Evolutionary conservation across 2,888 invertebrate genomes (phyloP).

Genomic region (Thereva nobilitata): DNA sequence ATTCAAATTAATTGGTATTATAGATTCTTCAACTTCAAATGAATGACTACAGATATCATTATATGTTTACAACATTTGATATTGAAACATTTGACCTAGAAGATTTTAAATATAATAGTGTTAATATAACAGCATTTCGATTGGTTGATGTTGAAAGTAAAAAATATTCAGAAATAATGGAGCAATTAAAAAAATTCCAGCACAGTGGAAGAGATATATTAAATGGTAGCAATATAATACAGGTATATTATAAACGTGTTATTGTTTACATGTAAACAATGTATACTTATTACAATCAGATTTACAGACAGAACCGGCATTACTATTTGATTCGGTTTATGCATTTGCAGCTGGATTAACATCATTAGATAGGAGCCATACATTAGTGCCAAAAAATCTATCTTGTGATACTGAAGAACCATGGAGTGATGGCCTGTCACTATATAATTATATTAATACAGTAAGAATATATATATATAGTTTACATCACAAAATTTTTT

Average conservation of each 20-base stretch:
- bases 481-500: background rate
- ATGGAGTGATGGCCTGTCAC: conserved; percentile 76
- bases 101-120: conserved; percentile 91
- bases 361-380: conserved; percentile 70
- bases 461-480: conserved; percentile 59
- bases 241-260: conserved; percentile 57
- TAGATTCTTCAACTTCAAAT: conserved; percentile 94
- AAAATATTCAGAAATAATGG: conserved; percentile 73
- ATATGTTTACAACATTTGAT: conserved; percentile 92
- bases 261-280: background rate
- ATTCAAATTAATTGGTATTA: conserved; percentile 49
- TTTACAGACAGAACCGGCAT: conserved; percentile 78
- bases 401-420: conserved; percentile 79
- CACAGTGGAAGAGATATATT: conserved; percentile 80
- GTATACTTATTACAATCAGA: background rate
- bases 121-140: conserved; percentile 93
- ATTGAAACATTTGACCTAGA: conserved; percentile 85
- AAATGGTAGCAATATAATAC: conserved; percentile 69
- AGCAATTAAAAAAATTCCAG: conserved; percentile 87
- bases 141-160: conserved; percentile 80
- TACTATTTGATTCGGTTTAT: conserved; percentile 85
- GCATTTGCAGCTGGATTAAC: conserved; percentile 79
- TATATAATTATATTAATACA: conserved; percentile 75
- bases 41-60: conserved; percentile 94
- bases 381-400: conserved; percentile 72